Conservation (phyloP, 2,888 invertebrate genomes). For the Xestoiulus laeticollis region DNA sequence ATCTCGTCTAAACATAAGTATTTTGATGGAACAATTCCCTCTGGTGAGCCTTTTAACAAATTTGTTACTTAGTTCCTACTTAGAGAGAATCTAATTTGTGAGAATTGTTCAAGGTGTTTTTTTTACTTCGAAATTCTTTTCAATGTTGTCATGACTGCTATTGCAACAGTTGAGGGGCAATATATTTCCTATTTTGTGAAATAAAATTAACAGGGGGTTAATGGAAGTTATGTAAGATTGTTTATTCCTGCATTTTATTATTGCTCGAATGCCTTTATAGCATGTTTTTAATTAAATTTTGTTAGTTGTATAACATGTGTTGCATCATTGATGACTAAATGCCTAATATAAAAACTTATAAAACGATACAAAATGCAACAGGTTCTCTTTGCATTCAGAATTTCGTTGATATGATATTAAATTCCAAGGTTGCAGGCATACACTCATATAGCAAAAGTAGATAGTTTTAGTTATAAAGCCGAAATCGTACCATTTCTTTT, state of each 20-base stretch:
- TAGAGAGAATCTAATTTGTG: neutral
- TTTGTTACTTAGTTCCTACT: neutral
- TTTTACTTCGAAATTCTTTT: neutral
- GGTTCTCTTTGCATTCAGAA: neutral
- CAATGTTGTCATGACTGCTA: neutral
- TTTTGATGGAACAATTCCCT: conserved; percentile 30
- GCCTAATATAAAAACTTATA: neutral
- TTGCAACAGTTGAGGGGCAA: neutral
- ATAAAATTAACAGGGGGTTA: neutral
- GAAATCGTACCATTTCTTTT: neutral
- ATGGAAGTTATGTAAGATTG: neutral
- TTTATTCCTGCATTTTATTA: neutral
- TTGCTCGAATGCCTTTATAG: neutral
- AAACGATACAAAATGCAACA: neutral
- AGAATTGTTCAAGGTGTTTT: neutral
- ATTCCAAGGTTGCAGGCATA: neutral
- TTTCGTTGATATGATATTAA: neutral
- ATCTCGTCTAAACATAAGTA: too few relatives aligned
- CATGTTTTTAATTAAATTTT: conserved; percentile 4
- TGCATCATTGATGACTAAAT: neutral
- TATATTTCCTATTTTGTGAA: neutral
- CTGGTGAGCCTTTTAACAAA: neutral
- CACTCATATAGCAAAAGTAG: neutral
- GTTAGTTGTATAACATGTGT: too few relatives aligned
- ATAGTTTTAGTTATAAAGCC: neutral